Evolutionary conservation across 2,888 invertebrate genomes (phyloP), one percentile per base, ranked within the genome.

Genomic region (Nomada goodeniana): DNA sequence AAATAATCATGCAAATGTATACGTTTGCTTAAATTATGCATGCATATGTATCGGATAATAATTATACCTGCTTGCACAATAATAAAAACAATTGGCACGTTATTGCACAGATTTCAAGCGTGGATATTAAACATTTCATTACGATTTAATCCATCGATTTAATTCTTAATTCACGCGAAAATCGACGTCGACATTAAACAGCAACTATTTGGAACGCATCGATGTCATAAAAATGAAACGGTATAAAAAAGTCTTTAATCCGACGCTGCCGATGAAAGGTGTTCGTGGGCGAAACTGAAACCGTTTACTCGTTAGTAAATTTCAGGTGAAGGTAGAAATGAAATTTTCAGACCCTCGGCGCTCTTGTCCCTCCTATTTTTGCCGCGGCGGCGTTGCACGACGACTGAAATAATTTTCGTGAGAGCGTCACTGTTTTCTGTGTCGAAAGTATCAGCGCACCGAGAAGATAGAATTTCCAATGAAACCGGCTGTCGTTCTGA

Each of bases 401-500:
- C 59, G 23, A 70, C 26, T 15, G 47, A 26, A 47, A 50, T 26
- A 70, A 50, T 18, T 50, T 60, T 59, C 15, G 11, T 26, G 69
- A 59, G 23, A 11, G 44, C 15, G 15, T 11, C 47, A 47, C 47
- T 36, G 36, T 36, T 42, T 1, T 36, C 5, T 15, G 59, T 26
- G 50, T 59, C 59, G 26, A 70, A 70, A 59, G 47, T 70, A 59
- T 59, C 69, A 44, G 47, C n/a, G 20, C n/a, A 42, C 44, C 18
- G 47, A 15, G n/a, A 29, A 29, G 29, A 44, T 69, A 47, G 29
- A 70, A 70, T 60, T 50, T 47, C 18, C 50, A 50, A 26, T 50
- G 64, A 26, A 64, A 50, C 50, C 29, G 18, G 26, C 5, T n/a
- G 26, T 2, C 20, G 20, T 20, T 20, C 11, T 3, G 23, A 7